Evolutionary conservation across 1,140 invertebrate species (phyloP), one percentile per base, ranked within the genome.

Genomic region (Chrysopa pallens): DNA sequence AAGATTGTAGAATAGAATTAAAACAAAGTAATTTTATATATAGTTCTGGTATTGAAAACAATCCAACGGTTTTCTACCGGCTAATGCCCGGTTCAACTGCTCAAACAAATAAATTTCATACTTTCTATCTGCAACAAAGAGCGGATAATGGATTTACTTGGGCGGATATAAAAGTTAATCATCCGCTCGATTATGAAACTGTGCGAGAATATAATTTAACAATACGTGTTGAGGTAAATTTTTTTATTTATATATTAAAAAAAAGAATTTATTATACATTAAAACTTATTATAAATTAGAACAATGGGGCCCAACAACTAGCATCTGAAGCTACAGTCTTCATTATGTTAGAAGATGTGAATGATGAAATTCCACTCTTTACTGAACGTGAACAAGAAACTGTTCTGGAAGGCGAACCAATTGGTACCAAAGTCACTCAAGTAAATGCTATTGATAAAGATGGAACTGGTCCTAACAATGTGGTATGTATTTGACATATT

Each of bases 361-460:
- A 95, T 64, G 91, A 95, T 63, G 90, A 95, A 66, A 94, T 95
- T 58, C 90, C 89, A 6, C 66, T 93, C 45, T 95, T 94, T 63
- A 91, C 86, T 45, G 87, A 93, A 68, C 69, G 87, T 53, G 86
- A 94, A 64, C 87, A 93, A 60, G 89, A 91, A 68, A 93, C 85
- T 11, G 90, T 93, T 35, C 70, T 91, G 40, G 90, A 93, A 68
- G 88, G 90, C 38, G 88, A 95, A 66, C 86, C 84, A 17, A 77
- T 88, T 47, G 90, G 91, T 31, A 92, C 89, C 39, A 86, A 88
- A 69, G 92, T 98, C 43, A 92, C 89, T 15, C 87, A 93, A 67
- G 87, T 97, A 50, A 86, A 91, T 61, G 92, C 93, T 15, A 87
- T 90, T 38, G 93, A 98, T 67, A 90, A 89, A 59, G 93, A 98